Evolutionary conservation across 2,113 vertebrate species (phyloP).

Genomic region (Zingel zingel): DNA sequence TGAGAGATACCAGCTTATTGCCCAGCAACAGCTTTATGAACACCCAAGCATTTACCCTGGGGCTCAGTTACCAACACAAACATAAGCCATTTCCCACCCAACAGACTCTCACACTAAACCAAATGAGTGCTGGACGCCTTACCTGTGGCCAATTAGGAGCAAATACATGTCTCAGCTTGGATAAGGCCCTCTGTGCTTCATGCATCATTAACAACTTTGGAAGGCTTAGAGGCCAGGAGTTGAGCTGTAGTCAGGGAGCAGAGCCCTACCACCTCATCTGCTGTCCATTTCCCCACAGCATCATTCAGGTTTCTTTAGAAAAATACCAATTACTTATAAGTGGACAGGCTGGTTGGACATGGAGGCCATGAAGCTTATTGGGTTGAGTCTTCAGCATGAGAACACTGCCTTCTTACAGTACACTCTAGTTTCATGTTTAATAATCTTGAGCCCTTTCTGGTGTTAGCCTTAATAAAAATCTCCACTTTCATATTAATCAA

Average conservation of each 20-base stretch:
- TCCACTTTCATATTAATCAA: background rate
- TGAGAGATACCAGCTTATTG: slow-evolving; percentile 20
- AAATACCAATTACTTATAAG: background rate
- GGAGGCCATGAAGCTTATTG: background rate
- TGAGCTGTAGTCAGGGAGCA: slow-evolving; percentile 29
- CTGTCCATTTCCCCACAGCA: slow-evolving; percentile 24
- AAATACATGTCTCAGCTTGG: slow-evolving; percentile 46
- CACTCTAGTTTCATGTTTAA: background rate
- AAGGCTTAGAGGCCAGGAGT: slow-evolving; percentile 42
- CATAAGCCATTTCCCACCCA: slow-evolving; percentile 34
- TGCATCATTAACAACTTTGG: slow-evolving; percentile 53
- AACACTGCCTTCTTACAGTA: background rate
- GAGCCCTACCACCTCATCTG: slow-evolving; percentile 42
- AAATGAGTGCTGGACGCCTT: slow-evolving; percentile 30
- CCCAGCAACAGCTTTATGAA: slow-evolving; percentile 30
- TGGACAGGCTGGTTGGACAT: background rate
- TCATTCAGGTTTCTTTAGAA: slow-evolving; percentile 1
- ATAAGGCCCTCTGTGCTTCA: slow-evolving; percentile 46
- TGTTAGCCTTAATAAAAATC: background rate
- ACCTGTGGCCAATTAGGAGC: slow-evolving; percentile 62
- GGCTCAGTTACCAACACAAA: slow-evolving; percentile 46
- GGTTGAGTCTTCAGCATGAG: background rate
- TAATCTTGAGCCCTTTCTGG: background rate
- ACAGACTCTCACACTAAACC: slow-evolving; percentile 40
- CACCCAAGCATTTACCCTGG: slow-evolving; percentile 26